Evolutionary conservation across 1,140 invertebrate species (phyloP).

Genomic region (Dolichoris vasculosae): DNA sequence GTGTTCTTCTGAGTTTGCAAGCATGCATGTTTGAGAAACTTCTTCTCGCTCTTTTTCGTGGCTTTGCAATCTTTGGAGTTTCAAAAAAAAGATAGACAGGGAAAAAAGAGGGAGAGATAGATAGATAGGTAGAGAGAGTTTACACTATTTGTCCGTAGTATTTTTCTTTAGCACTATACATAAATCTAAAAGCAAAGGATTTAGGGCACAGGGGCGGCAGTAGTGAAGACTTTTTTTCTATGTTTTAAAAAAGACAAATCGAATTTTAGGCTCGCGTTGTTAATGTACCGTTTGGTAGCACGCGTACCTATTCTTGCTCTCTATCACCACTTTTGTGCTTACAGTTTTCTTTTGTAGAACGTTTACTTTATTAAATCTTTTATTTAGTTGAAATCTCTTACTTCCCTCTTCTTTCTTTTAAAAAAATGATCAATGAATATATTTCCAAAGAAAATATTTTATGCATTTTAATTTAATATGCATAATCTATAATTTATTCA

Average conservation of each 20-base stretch:
- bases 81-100: background rate
- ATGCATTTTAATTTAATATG: background rate
- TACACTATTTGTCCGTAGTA: background rate
- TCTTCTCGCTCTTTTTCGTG: constrained; percentile 1
- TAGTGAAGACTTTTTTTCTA: background rate
- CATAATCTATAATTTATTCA: background rate
- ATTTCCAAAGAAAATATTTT: background rate
- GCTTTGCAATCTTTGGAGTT: background rate
- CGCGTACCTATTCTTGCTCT: background rate
- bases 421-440: background rate
- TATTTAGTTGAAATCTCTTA: background rate
- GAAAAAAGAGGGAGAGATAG: background rate
- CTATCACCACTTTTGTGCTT: constrained; percentile 1
- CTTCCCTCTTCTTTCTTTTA: background rate
- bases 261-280: background rate
- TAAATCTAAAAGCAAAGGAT: background rate
- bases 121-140: background rate
- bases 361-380: constrained; percentile 15
- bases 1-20: background rate
- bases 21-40: background rate
- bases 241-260: background rate
- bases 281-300: background rate
- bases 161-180: background rate
- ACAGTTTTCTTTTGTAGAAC: background rate
- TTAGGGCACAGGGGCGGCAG: background rate